phyloP scores from a whole-genome alignment of 2,113 vertebrate species.

The Lepus europaeus region DNA sequence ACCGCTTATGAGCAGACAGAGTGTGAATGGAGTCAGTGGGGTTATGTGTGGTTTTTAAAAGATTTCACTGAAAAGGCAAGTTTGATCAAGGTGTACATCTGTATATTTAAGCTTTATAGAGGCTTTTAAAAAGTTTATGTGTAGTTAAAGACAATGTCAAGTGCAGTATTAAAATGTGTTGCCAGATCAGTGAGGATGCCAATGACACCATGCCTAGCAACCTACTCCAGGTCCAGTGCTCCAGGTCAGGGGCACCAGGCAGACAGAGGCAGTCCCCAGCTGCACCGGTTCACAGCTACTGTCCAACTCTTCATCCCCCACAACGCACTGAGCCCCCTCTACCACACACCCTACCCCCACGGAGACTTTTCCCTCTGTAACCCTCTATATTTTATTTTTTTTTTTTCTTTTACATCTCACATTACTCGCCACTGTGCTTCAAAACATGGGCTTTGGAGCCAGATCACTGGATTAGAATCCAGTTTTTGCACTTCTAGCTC shows the following conservation, averaged over 20 bases:
- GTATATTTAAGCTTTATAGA: neutral
- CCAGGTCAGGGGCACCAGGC: neutral
- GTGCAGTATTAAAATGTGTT: neutral
- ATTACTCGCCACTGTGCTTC: neutral
- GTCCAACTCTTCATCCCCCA: neutral
- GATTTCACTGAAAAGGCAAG: neutral
- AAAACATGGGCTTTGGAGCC: neutral
- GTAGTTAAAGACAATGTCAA: neutral
- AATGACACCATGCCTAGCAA: neutral
- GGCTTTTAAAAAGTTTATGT: neutral
- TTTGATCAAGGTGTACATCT: neutral
- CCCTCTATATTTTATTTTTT: neutral
- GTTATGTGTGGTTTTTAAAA: neutral
- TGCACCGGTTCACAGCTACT: accelerated
- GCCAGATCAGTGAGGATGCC: accelerated
- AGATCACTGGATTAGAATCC: neutral
- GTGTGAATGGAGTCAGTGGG: neutral
- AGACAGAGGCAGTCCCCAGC: neutral
- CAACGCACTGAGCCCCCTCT: neutral
- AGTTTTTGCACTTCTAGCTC: neutral
- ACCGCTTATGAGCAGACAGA: neutral
- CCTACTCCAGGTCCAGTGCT: neutral
- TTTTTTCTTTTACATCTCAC: neutral
- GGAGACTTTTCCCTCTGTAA: neutral
- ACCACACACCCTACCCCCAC: no score